Percentiles rank a stretch among this genome's conserved stretches.
Evolutionary conservation across 2,113 vertebrate species (phyloP).

Genomic region (Athene noctua): DNA sequence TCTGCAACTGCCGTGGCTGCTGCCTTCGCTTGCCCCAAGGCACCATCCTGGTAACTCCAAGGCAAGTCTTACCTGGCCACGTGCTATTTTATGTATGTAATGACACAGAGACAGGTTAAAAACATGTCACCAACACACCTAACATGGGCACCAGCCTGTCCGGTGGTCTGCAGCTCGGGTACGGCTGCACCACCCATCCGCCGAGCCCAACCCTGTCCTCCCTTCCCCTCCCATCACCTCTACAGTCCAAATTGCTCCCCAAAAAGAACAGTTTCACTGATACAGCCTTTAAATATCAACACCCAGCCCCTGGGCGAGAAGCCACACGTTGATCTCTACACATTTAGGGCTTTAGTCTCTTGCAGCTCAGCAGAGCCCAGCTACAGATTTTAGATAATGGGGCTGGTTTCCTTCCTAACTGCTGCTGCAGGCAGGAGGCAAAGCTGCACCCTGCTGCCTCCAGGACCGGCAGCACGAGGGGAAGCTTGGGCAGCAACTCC

Average conservation of each 20-base stretch:
- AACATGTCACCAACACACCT: neutral
- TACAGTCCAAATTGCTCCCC: accelerated
- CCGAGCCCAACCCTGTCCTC: neutral
- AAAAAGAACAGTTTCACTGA: neutral
- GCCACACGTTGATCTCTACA: neutral
- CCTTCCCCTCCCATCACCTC: accelerated
- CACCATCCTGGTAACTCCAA: neutral
- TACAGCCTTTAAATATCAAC: neutral
- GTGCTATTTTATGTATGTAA: accelerated
- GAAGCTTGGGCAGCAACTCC: neutral
- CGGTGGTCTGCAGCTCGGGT: no score
- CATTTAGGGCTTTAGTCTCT: neutral
- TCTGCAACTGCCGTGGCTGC: neutral
- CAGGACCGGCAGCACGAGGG: neutral
- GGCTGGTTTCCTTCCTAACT: neutral
- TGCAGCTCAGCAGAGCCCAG: neutral
- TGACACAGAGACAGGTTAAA: accelerated
- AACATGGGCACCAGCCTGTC: neutral
- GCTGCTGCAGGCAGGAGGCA: neutral
- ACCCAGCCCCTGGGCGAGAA: neutral
- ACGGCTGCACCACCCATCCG: accelerated
- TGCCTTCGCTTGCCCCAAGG: neutral
- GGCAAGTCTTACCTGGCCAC: neutral
- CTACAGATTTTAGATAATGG: neutral
- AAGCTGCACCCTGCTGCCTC: neutral